These are phyloP conservation scores for Drosophila bifasciata DNA, from an alignment of 1,140 invertebrate species.

Conservation along the genomic window DNA sequence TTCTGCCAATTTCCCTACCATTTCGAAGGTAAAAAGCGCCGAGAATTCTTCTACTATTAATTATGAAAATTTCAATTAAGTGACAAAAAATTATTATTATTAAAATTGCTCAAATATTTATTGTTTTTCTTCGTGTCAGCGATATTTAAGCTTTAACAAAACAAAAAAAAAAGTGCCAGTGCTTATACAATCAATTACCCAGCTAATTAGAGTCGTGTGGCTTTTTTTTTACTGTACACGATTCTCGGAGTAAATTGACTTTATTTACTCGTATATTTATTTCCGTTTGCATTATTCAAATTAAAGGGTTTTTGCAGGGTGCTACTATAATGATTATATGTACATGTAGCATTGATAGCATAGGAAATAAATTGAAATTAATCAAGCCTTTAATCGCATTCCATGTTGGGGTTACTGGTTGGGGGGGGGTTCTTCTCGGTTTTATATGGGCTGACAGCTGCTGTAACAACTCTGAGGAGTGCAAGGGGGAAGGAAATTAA, in stretches of 20 bases:
- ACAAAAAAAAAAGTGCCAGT: slow-evolving; percentile 14
- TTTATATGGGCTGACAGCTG: slow-evolving; percentile 20
- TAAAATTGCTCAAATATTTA: slow-evolving; percentile 16
- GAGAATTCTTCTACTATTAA: slow-evolving; percentile 1
- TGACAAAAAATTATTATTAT: not conserved
- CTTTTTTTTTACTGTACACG: not conserved
- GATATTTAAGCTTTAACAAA: slow-evolving; percentile 8
- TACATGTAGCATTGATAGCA: slow-evolving; percentile 33
- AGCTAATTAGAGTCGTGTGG: slow-evolving; percentile 43
- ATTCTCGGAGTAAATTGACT: slow-evolving; percentile 6
- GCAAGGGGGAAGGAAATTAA: slow-evolving; percentile 63
- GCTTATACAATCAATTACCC: slow-evolving; percentile 52
- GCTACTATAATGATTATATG: not conserved
- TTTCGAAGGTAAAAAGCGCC: not conserved
- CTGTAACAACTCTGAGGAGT: slow-evolving; percentile 34
- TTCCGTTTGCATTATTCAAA: slow-evolving; percentile 18
- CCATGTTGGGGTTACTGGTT: slow-evolving; percentile 29
- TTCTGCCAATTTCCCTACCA: slow-evolving; percentile 25
- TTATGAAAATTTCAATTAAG: slow-evolving; percentile 28
- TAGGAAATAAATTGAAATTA: slow-evolving; percentile 71
- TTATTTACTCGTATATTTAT: slow-evolving; percentile 52
- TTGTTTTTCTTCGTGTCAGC: slow-evolving; percentile 3
- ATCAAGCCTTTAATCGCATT: slow-evolving; percentile 78
- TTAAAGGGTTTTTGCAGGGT: slow-evolving; percentile 11
- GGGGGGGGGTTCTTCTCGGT: slow-evolving; percentile 40